Base-by-base conservation (phyloP, 1,140 invertebrate species). In the Caerostris darwini region DNA sequence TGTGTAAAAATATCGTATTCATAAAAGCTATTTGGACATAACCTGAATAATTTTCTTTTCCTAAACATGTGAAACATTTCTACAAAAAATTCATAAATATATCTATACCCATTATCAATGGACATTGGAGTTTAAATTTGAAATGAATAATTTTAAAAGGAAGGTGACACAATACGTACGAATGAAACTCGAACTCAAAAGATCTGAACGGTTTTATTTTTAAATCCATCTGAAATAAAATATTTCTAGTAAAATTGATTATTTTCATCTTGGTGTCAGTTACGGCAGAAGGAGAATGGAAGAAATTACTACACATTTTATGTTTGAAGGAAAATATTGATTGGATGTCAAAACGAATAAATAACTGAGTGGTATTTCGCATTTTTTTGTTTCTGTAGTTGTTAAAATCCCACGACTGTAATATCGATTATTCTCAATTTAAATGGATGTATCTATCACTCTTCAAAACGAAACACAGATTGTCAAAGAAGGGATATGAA, bases 271-370 rank as follows among this genome's bases (percentile, higher is more conserved):
- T 1, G 3, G 50, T 77, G 5, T 77, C 71, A 50, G 71, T 53
- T 77, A 50, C 50, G 0, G 0, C 12, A 77, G 71, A 50, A 34
- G 19, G 34, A 50, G 7, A 50, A 50, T 77, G 10, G 34, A 77
- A 77, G 71, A 77, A 53, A 77, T 77, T 77, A 77, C 10, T 50
- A 5, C 34, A 12, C 53, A 50, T 53, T 5, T 77, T 77, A 77
- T 71, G 5, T 50, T 77, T 14, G 12, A 53, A 14, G 50, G 8
- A 53, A 50, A 8, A 77, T 50, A 77, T 77, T 50, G 34, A 77
- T 77, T 77, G 34, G 4, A 77, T 77, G 71, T 77, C 71, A 77
- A 77, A 53, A 77, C 53, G 10, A 50, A 77, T 77, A 77, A 50
- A 77, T 77, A 77, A 34, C 71, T 77, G 71, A 77, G 71, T 77